Conservation (phyloP, 2,888 invertebrate genomes). For the Chrysolina americana region DNA sequence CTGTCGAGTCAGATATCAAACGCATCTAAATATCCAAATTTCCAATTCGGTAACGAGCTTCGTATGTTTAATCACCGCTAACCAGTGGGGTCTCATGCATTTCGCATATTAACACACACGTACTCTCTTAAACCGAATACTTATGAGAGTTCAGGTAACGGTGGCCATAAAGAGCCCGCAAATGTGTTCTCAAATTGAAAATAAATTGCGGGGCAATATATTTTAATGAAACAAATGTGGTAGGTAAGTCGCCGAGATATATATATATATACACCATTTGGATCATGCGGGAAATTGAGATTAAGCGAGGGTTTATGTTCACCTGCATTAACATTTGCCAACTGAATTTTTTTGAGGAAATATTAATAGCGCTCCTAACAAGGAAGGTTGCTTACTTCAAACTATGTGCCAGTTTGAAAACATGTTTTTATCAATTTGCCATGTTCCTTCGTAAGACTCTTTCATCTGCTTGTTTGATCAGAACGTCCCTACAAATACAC, state of each 20-base stretch:
- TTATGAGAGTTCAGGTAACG: constrained; percentile 13
- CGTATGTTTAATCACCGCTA: constrained; percentile 7
- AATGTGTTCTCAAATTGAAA: constrained; percentile 26
- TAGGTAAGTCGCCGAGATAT: neutral
- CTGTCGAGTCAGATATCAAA: neutral
- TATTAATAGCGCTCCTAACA: neutral
- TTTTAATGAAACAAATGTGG: constrained; percentile 24
- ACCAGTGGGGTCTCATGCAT: constrained; percentile 2
- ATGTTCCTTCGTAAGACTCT: no score
- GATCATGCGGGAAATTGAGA: constrained; percentile 26
- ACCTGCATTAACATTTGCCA: constrained; percentile 21
- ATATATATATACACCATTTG: constrained; percentile 9
- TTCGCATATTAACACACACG: constrained; percentile 9
- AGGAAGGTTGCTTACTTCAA: no score
- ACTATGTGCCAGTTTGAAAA: no score
- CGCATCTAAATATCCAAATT: constrained; percentile 21
- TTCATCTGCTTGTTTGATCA: no score
- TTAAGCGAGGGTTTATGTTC: constrained; percentile 21
- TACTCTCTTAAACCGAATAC: constrained; percentile 8
- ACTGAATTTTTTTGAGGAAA: neutral
- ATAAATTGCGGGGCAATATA: constrained; percentile 26
- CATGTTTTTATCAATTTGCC: no score
- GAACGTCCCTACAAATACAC: no score
- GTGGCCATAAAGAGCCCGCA: constrained; percentile 22
- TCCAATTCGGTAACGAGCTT: constrained; percentile 19